Conservation (phyloP, 2,888 invertebrate genomes). For the Nesidiocoris tenuis region DNA sequence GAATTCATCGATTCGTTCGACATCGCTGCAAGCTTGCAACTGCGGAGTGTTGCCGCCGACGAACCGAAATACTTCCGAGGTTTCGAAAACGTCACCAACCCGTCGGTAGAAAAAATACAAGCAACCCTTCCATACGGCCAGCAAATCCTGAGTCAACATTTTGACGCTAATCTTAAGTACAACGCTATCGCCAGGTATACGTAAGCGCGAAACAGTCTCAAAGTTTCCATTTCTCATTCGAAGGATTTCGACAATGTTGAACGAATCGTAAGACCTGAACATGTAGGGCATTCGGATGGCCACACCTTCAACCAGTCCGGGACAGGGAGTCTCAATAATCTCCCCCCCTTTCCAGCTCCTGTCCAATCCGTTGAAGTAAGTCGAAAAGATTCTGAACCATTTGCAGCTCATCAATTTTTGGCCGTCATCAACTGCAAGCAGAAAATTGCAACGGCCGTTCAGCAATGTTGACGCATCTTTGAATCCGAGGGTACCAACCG, state of each 20-base stretch:
- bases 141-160: neutral
- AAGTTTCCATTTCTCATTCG: neutral
- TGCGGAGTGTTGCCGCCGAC: too few species aligned
- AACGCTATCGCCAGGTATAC: neutral
- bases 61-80: neutral
- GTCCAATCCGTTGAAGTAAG: neutral
- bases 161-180: neutral
- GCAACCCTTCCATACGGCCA: neutral
- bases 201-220: neutral
- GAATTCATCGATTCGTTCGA: too few species aligned
- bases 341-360: neutral
- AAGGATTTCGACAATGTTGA: neutral
- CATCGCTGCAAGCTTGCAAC: neutral
- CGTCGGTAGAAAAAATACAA: neutral
- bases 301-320: neutral
- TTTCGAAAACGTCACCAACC: neutral
- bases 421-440: too few species aligned
- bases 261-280: neutral
- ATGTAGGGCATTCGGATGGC: neutral
- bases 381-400: neutral
- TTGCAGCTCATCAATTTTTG: neutral
- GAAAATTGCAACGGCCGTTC: too few species aligned
- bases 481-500: too few species aligned
- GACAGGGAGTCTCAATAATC: neutral
- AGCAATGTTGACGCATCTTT: too few species aligned